A percentile compares a stretch with the other conserved stretches of the same genome.
Evolutionary conservation across 2,113 vertebrate genomes (phyloP).

Genomic region (Hippocampus barbouri): DNA sequence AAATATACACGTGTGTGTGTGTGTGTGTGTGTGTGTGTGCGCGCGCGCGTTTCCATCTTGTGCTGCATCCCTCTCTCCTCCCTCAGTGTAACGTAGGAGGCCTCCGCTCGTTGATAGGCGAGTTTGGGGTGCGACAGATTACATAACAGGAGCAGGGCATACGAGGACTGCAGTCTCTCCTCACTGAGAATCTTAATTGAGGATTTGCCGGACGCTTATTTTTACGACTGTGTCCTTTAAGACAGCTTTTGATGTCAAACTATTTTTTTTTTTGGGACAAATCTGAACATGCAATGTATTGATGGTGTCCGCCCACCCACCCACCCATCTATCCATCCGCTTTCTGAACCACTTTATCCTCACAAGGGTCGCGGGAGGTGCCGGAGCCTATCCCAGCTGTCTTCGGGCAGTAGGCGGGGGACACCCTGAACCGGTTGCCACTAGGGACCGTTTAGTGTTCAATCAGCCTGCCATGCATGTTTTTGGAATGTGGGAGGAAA

Average conservation of each 20-base stretch:
- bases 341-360: no score
- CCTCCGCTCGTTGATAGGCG: constrained; percentile 49
- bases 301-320: not conserved
- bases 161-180: constrained; percentile 56
- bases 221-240: constrained; percentile 20
- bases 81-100: constrained; percentile 25
- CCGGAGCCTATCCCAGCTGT: no score
- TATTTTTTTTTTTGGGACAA: not conserved
- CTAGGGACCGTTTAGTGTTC: no score
- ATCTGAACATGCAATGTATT: not conserved
- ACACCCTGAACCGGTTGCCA: no score
- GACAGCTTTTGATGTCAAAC: not conserved
- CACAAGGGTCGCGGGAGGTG: no score
- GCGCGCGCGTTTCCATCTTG: constrained; percentile 23
- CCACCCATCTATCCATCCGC: no score
- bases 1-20: constrained; percentile 9
- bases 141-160: constrained; percentile 57
- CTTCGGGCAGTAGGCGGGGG: no score
- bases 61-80: constrained; percentile 38
- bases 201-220: constrained; percentile 18
- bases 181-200: constrained; percentile 57
- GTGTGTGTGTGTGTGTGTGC: constrained; percentile 8
- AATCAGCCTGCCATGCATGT: no score
- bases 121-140: constrained; percentile 66
- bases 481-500: no score